Conservation (phyloP, 2,797 vertebrate species). For the Sarcophilus harrisii region DNA sequence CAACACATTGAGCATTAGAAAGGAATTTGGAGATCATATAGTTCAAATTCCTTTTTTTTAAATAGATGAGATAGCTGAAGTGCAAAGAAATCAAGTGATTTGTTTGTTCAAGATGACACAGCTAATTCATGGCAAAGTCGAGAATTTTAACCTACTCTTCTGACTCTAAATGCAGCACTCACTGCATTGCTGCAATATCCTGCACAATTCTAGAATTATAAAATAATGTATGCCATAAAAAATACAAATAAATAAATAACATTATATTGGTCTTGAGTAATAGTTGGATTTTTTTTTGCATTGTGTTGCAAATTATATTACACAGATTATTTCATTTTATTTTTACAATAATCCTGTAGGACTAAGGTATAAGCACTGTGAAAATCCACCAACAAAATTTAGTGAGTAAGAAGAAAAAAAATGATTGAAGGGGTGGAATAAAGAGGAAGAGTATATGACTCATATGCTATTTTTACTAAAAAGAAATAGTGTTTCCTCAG, state of each 20-base stretch:
- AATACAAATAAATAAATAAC: background rate
- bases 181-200: background rate
- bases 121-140: background rate
- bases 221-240: background rate
- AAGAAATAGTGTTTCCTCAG: background rate
- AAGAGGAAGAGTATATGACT: background rate
- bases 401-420: background rate
- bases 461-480: background rate
- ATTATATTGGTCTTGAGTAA: background rate
- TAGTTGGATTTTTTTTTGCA: background rate
- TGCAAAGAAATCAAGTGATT: background rate
- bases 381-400: constrained; percentile 20
- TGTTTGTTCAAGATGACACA: background rate
- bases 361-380: background rate
- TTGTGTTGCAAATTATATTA: background rate
- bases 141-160: background rate
- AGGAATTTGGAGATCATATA: background rate
- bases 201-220: background rate
- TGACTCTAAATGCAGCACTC: background rate
- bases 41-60: background rate
- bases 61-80: background rate
- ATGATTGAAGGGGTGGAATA: background rate
- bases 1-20: background rate
- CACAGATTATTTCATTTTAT: background rate
- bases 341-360: background rate